Percentiles rank a stretch among this genome's conserved stretches.
Evolutionary conservation across 2,797 vertebrate species (phyloP).

Genomic region (Falco cherrug): DNA sequence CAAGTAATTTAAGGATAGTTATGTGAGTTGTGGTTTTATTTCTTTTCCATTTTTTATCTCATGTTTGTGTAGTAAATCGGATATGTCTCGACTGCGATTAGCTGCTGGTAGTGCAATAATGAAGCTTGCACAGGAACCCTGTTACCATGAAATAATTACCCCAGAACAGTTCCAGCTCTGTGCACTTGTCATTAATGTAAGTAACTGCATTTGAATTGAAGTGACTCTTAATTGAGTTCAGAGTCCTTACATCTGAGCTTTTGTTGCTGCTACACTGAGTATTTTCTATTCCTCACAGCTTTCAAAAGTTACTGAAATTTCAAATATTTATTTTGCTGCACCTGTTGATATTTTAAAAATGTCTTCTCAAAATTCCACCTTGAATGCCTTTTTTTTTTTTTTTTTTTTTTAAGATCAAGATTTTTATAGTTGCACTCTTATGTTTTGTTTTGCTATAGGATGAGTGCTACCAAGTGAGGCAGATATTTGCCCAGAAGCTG

Average conservation of each 20-base stretch:
- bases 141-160: slow-evolving; percentile 99
- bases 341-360: neutral
- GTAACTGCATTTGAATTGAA: slow-evolving; percentile 64
- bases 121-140: slow-evolving; percentile 98
- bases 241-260: neutral
- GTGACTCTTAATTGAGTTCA: neutral
- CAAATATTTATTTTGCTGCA: neutral
- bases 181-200: slow-evolving; percentile 97
- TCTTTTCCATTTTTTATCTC: neutral
- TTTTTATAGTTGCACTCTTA: neutral
- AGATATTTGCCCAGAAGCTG: slow-evolving; percentile 98
- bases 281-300: neutral
- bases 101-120: slow-evolving; percentile 97
- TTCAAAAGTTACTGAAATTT: neutral
- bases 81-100: slow-evolving; percentile 98
- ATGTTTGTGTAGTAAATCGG: slow-evolving; percentile 89
- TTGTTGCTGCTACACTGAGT: neutral
- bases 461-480: slow-evolving; percentile 98
- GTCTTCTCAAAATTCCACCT: neutral
- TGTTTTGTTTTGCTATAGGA: slow-evolving; percentile 81
- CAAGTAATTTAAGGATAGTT: neutral
- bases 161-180: slow-evolving; percentile 99
- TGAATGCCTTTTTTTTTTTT: neutral
- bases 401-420: neutral
- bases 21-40: neutral